Evolutionary conservation across 2,797 vertebrate genomes (phyloP).

Genomic region (Peromyscus aztecus): DNA sequence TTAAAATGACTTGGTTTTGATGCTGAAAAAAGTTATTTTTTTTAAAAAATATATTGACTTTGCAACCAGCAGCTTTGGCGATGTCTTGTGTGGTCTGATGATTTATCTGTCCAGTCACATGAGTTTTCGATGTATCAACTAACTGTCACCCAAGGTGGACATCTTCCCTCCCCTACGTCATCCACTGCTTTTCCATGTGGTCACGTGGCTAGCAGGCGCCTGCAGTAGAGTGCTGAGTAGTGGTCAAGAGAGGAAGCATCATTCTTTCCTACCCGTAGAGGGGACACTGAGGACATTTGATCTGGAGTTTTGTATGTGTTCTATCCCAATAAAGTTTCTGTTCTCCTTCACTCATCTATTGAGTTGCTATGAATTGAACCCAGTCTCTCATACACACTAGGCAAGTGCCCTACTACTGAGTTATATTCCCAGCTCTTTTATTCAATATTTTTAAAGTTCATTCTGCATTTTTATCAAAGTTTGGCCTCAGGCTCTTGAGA

Average conservation of each 20-base stretch:
- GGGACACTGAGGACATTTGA: not conserved
- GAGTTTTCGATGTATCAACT: not conserved
- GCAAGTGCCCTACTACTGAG: not conserved
- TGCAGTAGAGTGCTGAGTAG: not conserved
- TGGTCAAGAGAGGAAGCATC: not conserved
- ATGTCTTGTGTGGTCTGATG: not conserved
- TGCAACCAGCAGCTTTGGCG: not conserved
- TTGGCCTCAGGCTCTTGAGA: not conserved
- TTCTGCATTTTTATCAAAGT: constrained; percentile 30
- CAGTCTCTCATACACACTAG: not conserved
- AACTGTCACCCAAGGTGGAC: not conserved
- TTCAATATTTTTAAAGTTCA: not conserved
- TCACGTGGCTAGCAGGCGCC: not conserved
- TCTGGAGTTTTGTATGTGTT: not conserved
- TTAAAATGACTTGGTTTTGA: constrained; percentile 13
- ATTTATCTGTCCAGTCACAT: not conserved
- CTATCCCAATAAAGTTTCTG: not conserved
- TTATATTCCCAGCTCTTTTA: not conserved
- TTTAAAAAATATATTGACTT: constrained; percentile 20
- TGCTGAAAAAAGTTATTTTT: not conserved
- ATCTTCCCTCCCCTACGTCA: not conserved
- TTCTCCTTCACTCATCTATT: not conserved
- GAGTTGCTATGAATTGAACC: not conserved
- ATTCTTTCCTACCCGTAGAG: not conserved
- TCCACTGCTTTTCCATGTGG: not conserved